Evolutionary conservation across 2,888 invertebrate genomes (phyloP), one percentile per base, ranked within the genome.

Genomic region (Eilema griseolum): DNA sequence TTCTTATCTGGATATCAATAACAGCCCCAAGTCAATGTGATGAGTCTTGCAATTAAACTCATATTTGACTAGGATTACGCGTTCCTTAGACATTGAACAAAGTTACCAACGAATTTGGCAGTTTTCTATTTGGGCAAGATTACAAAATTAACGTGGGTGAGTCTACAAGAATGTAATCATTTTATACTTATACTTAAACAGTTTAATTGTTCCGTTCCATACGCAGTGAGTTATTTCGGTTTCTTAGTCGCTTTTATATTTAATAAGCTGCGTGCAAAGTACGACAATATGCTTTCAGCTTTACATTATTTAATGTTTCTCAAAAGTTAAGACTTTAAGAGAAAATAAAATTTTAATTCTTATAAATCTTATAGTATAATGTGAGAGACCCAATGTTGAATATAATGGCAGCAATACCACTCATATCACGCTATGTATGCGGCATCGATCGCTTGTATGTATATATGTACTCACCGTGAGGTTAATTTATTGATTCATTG

Each of bases 401-500:
- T 56, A 56, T 65, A 33, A n/a, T 56, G 59, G 59, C 28, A 41
- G n/a, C 24, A 26, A n/a, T 41, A 20, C n/a, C 4, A 65, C 12
- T n/a, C 33, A 37, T 24, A 11, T 66, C n/a, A 5, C 57, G 24
- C 33, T 57, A 24, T 37, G 14, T 66, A 12, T 56, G 14, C 46
- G n/a, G 2, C 12, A 14, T 28, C 5, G 37, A 37, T 59, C 23
- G 24, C 12, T 20, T 52, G 66, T 71, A 83, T 74, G 70, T 59
- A 52, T 52, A 64, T 71, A 83, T 73, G 69, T 78, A 74, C 68
- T 81, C 56, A 74, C 79, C 73, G 66, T 73, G 81, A 73, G 74
- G 69, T 71, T 66, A 72, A 81, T 76, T 66, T 63, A 73, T 78
- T 76, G 28, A 64, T 75, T 72, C 70, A 75, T 72, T 75, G 56